Evolutionary conservation across 2,113 vertebrate genomes (phyloP).

Genomic region (Camelus bactrianus): DNA sequence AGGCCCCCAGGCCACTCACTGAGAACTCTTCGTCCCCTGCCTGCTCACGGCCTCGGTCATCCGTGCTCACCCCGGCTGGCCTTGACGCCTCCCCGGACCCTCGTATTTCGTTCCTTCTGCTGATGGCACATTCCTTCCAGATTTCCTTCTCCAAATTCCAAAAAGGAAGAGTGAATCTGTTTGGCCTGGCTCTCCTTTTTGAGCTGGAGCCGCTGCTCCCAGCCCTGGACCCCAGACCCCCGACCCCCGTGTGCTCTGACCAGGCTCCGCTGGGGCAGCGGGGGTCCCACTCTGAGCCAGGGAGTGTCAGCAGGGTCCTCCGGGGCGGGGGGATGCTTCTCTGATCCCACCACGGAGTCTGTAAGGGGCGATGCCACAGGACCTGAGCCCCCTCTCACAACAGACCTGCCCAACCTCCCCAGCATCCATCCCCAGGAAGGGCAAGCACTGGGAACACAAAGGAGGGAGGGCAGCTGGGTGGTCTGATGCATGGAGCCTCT

Average conservation of each 20-base stretch:
- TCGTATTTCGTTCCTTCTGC: not conserved
- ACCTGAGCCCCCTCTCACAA: too few species aligned
- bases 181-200: not conserved
- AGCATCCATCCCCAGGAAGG: not conserved
- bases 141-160: not conserved
- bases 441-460: not conserved
- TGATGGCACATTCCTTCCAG: not conserved
- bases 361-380: fast-evolving
- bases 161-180: not conserved
- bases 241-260: fast-evolving
- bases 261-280: not conserved
- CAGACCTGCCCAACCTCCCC: not conserved
- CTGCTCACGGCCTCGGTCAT: fast-evolving
- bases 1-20: fast-evolving
- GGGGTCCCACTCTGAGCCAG: not conserved
- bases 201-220: not conserved
- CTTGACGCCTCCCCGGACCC: not conserved
- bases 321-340: not conserved
- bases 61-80: fast-evolving
- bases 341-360: not conserved
- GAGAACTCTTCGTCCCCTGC: not conserved
- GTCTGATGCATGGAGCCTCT: not conserved
- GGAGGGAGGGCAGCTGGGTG: not conserved
- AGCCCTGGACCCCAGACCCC: not conserved
- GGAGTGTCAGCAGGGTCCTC: not conserved